phyloP scores from a whole-genome alignment of 2,888 invertebrate species.

The Neoascia interrupta region DNA sequence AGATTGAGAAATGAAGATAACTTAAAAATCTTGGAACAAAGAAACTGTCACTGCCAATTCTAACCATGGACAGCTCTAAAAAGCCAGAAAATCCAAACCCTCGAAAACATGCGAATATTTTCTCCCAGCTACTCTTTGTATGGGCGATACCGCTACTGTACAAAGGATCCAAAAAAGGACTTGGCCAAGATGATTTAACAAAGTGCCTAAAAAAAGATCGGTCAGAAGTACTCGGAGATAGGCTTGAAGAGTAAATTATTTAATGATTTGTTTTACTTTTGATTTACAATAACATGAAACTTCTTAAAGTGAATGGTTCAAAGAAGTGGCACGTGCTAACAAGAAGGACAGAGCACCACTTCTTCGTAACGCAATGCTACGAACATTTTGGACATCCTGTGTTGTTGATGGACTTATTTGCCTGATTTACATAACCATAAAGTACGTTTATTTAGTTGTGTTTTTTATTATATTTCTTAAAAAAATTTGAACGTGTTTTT shows the following conservation, averaged over 20 bases:
- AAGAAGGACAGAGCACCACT: slow-evolving; percentile 83
- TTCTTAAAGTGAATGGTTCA: slow-evolving; percentile 84
- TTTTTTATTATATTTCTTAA: background rate
- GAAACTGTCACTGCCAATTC: no score
- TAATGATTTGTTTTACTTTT: background rate
- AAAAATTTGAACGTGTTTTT: background rate
- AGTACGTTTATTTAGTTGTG: slow-evolving; percentile 72
- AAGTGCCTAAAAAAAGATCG: slow-evolving; percentile 83
- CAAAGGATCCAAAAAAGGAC: slow-evolving; percentile 75
- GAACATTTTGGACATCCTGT: slow-evolving; percentile 86
- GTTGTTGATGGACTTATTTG: slow-evolving; percentile 84
- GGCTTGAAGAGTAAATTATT: slow-evolving; percentile 76
- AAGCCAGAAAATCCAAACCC: slow-evolving; percentile 78
- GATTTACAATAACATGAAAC: background rate
- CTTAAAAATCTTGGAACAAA: no score
- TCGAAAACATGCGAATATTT: slow-evolving; percentile 75
- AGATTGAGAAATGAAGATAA: no score
- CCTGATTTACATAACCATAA: slow-evolving; percentile 78
- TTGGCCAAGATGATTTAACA: slow-evolving; percentile 85
- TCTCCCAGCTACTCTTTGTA: slow-evolving; percentile 78
- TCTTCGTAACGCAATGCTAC: slow-evolving; percentile 84
- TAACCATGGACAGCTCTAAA: slow-evolving; percentile 77
- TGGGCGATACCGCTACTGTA: slow-evolving; percentile 78
- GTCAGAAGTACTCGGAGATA: slow-evolving; percentile 78
- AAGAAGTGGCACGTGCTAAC: slow-evolving; percentile 82